Evolutionary conservation across 2,113 vertebrate genomes (phyloP), one percentile per base, ranked within the genome.

Genomic region (Ageneiosus marmoratus): DNA sequence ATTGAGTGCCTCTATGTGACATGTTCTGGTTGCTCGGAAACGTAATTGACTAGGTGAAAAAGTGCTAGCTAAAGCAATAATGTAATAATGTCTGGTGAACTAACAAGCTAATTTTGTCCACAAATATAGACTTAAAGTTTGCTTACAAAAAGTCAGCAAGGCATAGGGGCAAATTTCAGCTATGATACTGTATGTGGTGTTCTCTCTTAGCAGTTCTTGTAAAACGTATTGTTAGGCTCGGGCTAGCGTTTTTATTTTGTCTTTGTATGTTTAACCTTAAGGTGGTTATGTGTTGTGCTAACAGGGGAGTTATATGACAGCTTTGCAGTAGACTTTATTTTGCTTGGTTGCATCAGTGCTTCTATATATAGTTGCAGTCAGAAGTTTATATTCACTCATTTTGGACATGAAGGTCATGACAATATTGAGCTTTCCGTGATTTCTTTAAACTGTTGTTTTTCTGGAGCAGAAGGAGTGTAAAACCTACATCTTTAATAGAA

Each of bases 21-120:
- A 29, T 24, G 27, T 55, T 76, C 29, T 55, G 50, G 50, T 37
- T 76, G 51, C 51, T 76, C 13, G 4, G 73, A 75, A 75, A 75
- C 27, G 2, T 37, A 24, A 73, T 3, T 73, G n/a, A 70, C 22
- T 1, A 27, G 41, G 2, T 24, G 37, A 46, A 70, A 41, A 29
- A 32, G 16, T 32, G 73, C 0, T 53, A 75, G 48, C 37, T 6
- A 72, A 72, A 69, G 22, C 37, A 41, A 41, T 50, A 18, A 16
- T 11, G 18, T 34, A 22, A 22, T 5, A 37, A 34, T 55, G 5
- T 27, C 7, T 50, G 12, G 12, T 9, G 6, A 76, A 1, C 29
- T 75, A 51, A 32, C 5, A 20, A 73, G 22, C 70, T 51, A 18
- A 15, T 29, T 51, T 3, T 51, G 24, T 74, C n/a, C 46, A 9